Conservation (phyloP, 2,797 vertebrate species). For the Sebastes oblongus region DNA sequence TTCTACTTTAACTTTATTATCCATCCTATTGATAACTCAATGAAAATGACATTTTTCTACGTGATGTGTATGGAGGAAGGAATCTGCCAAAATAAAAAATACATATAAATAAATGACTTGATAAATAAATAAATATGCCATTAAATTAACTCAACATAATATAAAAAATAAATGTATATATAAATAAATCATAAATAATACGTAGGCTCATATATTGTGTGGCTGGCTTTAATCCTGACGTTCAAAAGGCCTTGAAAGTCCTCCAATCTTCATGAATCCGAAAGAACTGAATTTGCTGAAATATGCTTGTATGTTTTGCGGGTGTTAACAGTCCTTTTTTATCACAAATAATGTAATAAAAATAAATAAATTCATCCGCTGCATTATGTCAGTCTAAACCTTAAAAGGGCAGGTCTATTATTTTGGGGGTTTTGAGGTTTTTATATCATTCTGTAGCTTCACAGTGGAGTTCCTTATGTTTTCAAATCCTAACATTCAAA, state of each 20-base stretch:
- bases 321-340: neutral
- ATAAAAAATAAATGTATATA: too few species aligned
- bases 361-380: too few species aligned
- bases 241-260: slow-evolving; percentile 34
- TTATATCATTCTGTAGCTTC: too few species aligned
- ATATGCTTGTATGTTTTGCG: neutral
- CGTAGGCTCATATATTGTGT: slow-evolving; percentile 20
- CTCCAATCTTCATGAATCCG: slow-evolving; percentile 33
- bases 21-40: neutral
- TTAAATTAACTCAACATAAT: too few species aligned
- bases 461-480: too few species aligned
- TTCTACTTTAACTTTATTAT: neutral
- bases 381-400: neutral
- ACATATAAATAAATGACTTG: too few species aligned
- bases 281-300: neutral
- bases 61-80: neutral
- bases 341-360: neutral
- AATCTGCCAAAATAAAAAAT: too few species aligned
- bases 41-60: neutral
- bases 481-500: too few species aligned
- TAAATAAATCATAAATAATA: too few species aligned
- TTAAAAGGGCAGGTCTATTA: too few species aligned
- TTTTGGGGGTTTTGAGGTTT: too few species aligned
- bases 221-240: slow-evolving; percentile 16
- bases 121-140: too few species aligned